These are phyloP conservation scores for Anoplius nigerrimus DNA, from an alignment of 2,888 invertebrate species.

Conservation along the genomic window DNA sequence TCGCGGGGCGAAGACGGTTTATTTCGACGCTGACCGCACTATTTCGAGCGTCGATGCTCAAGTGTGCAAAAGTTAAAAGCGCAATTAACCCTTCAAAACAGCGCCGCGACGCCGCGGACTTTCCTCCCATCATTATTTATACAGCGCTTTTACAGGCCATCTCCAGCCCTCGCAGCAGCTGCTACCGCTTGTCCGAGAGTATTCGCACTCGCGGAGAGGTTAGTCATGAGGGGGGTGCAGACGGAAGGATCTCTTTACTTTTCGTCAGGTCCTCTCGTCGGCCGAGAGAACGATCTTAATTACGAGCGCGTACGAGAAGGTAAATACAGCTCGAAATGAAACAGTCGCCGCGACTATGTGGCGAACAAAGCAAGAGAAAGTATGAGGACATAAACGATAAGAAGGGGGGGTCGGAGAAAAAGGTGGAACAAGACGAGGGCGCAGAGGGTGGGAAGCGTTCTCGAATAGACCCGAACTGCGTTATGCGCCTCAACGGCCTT, in stretches of 20 bases:
- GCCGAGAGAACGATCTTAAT: slow-evolving; percentile 29
- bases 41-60: not conserved
- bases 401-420: slow-evolving; percentile 2
- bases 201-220: slow-evolving; percentile 31
- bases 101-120: not conserved
- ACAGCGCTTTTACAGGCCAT: slow-evolving; percentile 20
- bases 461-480: slow-evolving; percentile 5
- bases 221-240: slow-evolving; percentile 9
- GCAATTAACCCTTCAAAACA: not conserved
- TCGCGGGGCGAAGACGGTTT: too few relatives aligned
- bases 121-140: slow-evolving; percentile 31
- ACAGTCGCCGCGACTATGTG: not conserved
- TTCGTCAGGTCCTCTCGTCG: slow-evolving; percentile 26
- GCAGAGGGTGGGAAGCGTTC: slow-evolving; percentile 22
- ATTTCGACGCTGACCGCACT: too few relatives aligned
- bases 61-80: not conserved
- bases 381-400: not conserved
- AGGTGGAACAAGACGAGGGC: slow-evolving; percentile 10
- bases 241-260: slow-evolving; percentile 32
- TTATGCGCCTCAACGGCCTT: not conserved
- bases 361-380: not conserved
- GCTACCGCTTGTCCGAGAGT: slow-evolving; percentile 33
- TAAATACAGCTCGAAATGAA: slow-evolving; percentile 20
- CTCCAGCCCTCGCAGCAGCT: slow-evolving; percentile 17
- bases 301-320: slow-evolving; percentile 32